Base-by-base conservation (phyloP, 2,113 vertebrate genomes). In the Galeopterus variegatus region DNA sequence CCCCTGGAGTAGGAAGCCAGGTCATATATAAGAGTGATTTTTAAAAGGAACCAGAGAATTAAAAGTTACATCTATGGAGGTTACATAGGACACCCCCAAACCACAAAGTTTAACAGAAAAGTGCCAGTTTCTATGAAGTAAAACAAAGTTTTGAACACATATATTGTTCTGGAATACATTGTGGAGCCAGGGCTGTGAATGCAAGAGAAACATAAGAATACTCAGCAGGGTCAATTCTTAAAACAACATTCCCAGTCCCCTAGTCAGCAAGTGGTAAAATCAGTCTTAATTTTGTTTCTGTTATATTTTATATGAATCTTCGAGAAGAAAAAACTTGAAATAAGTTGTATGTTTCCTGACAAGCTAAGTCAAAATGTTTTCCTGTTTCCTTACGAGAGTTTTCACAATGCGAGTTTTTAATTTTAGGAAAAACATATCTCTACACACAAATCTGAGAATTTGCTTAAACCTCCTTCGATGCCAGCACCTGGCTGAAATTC, bases 351-450 rank as follows among this genome's bases (percentile, higher is more conserved):
- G 75, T 76, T 98, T 97, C 70, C 81, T 97, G 97, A 97, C 97
- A 98, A 96, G 93, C 77, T 31, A 88, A 85, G 76, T 97, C 96
- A 97, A 97, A 98, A 97, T 97, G 96, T 97, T 98, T 97, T 97
- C 75, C 95, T 97, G 80, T 96, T 97, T 95, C 67, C 89, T 84
- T 93, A 95, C 45, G 95, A 92, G 70, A 95, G 90, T 94, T 94
- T 93, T 97, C 88, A 93, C 75, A 95, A 96, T 60, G 64, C 56
- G 31, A 94, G 87, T 86, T 96, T 93, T 95, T 93, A 92, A 86
- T 95, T 92, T 90, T 92, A 91, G 65, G 64, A 45, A 96, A 95
- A 93, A 77, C 21, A 36, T 48, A 75, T 96, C 84, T 95, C 50
- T 84, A 18, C 31, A 64, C 26, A 94, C 73, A 96, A 87, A 92